Percentiles rank a stretch among this genome's conserved stretches.
phyloP scores from a whole-genome alignment of 2,888 invertebrate species.

The Copidosoma aretas region DNA sequence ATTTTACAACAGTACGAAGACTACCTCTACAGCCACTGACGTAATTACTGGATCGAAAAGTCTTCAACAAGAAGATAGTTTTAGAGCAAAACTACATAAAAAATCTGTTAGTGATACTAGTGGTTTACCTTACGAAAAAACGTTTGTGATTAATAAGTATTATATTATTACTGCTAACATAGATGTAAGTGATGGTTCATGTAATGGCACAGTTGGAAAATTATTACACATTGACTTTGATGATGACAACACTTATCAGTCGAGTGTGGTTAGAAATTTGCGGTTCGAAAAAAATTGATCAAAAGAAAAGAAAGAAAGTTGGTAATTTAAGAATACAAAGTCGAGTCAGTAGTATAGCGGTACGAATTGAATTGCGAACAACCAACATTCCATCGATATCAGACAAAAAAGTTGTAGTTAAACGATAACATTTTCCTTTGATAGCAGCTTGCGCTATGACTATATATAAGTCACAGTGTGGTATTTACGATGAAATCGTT shows the following conservation, averaged over 20 bases:
- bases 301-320: slow-evolving; percentile 16
- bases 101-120: slow-evolving; percentile 47
- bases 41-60: slow-evolving; percentile 32
- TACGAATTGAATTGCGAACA: slow-evolving; percentile 37
- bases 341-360: slow-evolving; percentile 41
- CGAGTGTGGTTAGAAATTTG: slow-evolving; percentile 32
- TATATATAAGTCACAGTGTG: slow-evolving; percentile 41
- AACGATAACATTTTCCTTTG: slow-evolving; percentile 41
- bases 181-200: slow-evolving; percentile 52
- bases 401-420: slow-evolving; percentile 32
- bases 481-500: slow-evolving; percentile 37
- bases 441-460: too few species aligned
- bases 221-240: slow-evolving; percentile 46
- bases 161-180: slow-evolving; percentile 52
- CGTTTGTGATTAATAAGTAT: slow-evolving; percentile 34
- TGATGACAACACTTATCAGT: slow-evolving; percentile 2
- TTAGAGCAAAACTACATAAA: slow-evolving; percentile 42
- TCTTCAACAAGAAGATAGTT: slow-evolving; percentile 35
- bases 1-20: slow-evolving; percentile 42
- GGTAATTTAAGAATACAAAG: slow-evolving; percentile 3
- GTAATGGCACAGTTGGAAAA: slow-evolving; percentile 50
- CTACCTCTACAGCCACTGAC: slow-evolving; percentile 44
- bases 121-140: slow-evolving; percentile 48
- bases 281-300: slow-evolving; percentile 24
- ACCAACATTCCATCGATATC: slow-evolving; percentile 26